Evolutionary conservation across 2,797 vertebrate genomes (phyloP), one percentile per base, ranked within the genome.

Genomic region (Chelonia mydas): DNA sequence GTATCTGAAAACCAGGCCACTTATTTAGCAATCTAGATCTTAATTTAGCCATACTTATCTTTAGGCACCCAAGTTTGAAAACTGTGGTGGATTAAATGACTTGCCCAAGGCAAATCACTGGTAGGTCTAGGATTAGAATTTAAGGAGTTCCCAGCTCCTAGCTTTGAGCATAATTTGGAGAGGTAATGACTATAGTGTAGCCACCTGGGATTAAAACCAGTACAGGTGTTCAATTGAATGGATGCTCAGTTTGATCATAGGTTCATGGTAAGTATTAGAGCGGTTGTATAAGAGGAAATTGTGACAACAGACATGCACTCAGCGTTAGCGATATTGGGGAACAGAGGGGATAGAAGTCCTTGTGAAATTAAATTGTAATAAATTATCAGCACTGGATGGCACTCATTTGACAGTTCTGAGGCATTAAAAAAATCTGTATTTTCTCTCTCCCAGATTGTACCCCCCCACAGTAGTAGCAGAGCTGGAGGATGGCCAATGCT

Each of bases 201-300:
- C 81, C 86, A 84, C 88, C 50, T 86, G 92, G 94, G 87, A 91
- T 87, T 91, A 93, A 93, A 94, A 65, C 65, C 78, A 93, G 74
- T 53, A 83, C 84, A 95, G 90, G 90, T 95, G 94, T 90, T 95
- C 90, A 90, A 77, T 81, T 84, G 90, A 94, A 92, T 45, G 94
- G 93, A 92, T 89, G 93, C 90, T 81, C 88, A 89, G 80, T 83
- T 91, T 91, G 94, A 94, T 92, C 93, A 96, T 90, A 94, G 96
- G 90, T 87, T 57, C 15, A 88, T 49, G 74, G 86, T 31, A 92
- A 88, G 89, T 87, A 89, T 88, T 49, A 77, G 54, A 93, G 89
- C 87, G 6, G 80, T 74, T 90, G 82, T 95, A 78, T 78, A 95
- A 92, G 80, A 87, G 55, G 16, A 92, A 96, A 87, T 8, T 93